These are phyloP conservation scores for Cataglyphis livida DNA, from an alignment of 2,888 invertebrate species.

Conservation along the genomic window DNA sequence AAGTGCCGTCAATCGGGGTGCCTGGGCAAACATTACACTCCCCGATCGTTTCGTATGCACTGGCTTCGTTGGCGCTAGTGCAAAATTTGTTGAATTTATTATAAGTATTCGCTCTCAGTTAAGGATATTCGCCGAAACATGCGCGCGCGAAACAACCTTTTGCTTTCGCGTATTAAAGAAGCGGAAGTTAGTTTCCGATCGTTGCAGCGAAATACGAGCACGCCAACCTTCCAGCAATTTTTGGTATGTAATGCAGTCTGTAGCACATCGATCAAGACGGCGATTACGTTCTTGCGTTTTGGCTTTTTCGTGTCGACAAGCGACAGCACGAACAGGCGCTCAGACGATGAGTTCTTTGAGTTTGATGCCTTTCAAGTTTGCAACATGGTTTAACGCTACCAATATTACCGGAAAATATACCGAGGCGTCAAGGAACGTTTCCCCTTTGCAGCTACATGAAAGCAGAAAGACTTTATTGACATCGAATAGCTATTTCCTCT, in stretches of 20 bases:
- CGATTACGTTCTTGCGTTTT: constrained; percentile 54
- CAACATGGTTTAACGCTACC: constrained; percentile 44
- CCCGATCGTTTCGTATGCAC: constrained; percentile 4
- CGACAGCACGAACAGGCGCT: constrained; percentile 53
- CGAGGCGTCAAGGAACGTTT: constrained; percentile 27
- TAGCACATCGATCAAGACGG: constrained; percentile 49
- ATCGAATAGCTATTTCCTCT: constrained; percentile 27
- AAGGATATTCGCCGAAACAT: constrained; percentile 41
- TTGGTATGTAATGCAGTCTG: constrained; percentile 53
- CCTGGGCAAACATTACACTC: constrained; percentile 49
- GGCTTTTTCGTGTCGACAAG: constrained; percentile 54
- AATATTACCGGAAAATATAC: constrained; percentile 31
- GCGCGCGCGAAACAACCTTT: constrained; percentile 36
- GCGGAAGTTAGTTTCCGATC: constrained; percentile 51
- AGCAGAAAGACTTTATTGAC: constrained; percentile 28
- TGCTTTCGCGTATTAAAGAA: constrained; percentile 34
- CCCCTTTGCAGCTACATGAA: constrained; percentile 24
- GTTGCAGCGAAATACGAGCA: constrained; percentile 42
- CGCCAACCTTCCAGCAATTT: constrained; percentile 51
- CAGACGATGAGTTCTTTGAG: constrained; percentile 51
- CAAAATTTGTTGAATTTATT: constrained; percentile 27
- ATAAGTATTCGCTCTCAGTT: neutral
- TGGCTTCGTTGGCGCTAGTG: neutral
- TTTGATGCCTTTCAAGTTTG: constrained; percentile 53
- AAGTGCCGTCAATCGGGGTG: constrained; percentile 14